A percentile compares a stretch with the other conserved stretches of the same genome.
phyloP scores from a whole-genome alignment of 2,113 vertebrate genomes.

The Axis porcinus region DNA sequence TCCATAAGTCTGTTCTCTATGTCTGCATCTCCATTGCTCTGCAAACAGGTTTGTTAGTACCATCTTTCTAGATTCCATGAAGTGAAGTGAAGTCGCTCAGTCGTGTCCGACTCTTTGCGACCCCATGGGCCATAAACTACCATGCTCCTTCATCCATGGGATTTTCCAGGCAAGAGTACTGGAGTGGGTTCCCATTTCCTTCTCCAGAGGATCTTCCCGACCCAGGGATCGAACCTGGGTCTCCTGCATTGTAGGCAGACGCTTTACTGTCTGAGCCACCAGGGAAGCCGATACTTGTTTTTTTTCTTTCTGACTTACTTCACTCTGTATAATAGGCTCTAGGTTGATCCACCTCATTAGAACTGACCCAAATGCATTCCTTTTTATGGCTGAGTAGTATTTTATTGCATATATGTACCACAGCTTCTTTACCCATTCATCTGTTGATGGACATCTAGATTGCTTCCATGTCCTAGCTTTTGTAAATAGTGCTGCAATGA shows the following conservation, averaged over 20 bases:
- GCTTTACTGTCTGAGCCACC: too few species aligned
- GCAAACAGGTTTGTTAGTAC: background rate
- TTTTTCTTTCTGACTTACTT: background rate
- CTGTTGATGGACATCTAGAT: background rate
- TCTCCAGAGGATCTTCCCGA: too few species aligned
- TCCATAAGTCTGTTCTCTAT: background rate
- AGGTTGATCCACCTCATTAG: background rate
- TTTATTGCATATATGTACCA: background rate
- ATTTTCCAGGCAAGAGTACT: too few species aligned
- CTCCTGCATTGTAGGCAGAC: too few species aligned
- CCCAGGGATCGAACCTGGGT: too few species aligned
- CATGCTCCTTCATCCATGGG: too few species aligned
- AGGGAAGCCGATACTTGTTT: background rate
- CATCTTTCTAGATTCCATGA: background rate
- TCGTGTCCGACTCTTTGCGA: too few species aligned
- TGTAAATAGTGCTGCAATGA: background rate
- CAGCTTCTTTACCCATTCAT: background rate
- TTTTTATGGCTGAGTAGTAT: background rate
- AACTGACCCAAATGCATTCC: background rate
- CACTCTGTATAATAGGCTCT: background rate
- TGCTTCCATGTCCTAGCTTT: background rate
- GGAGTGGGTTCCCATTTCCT: too few species aligned
- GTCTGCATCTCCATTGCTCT: background rate
- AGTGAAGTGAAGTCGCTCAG: too few species aligned
- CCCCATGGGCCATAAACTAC: too few species aligned